Base-by-base conservation (phyloP, 53 echinoderm and acorn worm genomes). In the Luidia sarsii region DNA sequence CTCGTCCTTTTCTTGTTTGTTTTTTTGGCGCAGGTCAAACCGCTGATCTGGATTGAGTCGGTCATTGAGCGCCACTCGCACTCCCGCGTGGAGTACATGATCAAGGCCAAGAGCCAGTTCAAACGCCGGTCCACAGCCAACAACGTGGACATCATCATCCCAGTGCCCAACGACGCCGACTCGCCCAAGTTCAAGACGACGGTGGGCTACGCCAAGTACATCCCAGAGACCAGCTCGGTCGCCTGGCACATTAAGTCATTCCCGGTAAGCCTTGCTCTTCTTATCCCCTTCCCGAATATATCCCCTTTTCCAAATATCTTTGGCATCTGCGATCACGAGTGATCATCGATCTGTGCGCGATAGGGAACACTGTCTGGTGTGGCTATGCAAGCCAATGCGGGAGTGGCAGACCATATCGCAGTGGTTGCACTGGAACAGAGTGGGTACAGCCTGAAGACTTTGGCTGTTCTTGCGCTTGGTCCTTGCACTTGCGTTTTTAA, bases 111-210 rank as follows among this genome's bases (percentile, higher is more conserved):
- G 72, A 94, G 94, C 48, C 99, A 99, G 70, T 99, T 99, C 83
- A 99, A 99, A 64, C 80, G 99, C 15, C 73, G 99, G 23, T 99
- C 99, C 3, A 99, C 99, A 21, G 99, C 99, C 32, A 99, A 99
- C 85, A 99, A 99, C 43, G 99, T 99, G 6, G 99, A 99, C 33
- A 89, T 99, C 59, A 86, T 94, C 43, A 99, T 99, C 49, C 89
- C 99, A 1, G 99, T 99, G 27, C 99, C 99, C 38, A 99, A 94
- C 33, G 99, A 99, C 52, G 94, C 94, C 7, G 99, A 99, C 74
- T 94, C 99, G 35, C 99, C 99, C 9, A 99, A 99, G 66, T 99
- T 99, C 87, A 94, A 99, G 83, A 99, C 94, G 11, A 94, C 99
- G 0, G 94, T 99, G 33, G 94, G 99, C 37, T 89, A 84, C 48